phyloP scores from a whole-genome alignment of 2,113 vertebrate species.

The Tetrao urogallus region DNA sequence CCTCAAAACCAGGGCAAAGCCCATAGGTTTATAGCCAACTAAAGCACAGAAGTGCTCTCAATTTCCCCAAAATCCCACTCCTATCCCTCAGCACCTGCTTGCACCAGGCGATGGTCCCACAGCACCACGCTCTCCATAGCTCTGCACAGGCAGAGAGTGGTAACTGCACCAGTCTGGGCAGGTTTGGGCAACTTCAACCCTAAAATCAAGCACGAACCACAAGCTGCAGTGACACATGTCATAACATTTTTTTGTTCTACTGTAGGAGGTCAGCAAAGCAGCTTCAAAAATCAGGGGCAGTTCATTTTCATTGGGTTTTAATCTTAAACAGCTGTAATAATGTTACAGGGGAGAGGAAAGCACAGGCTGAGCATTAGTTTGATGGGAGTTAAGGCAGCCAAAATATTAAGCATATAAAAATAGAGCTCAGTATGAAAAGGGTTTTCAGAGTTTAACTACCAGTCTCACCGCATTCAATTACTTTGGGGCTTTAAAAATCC shows the following conservation, averaged over 20 bases:
- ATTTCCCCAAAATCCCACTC: not conserved
- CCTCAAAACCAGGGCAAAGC: not conserved
- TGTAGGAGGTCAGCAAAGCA: slow-evolving; percentile 13
- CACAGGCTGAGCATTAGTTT: not conserved
- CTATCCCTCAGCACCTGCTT: not conserved
- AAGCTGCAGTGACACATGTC: not conserved
- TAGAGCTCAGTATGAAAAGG: slow-evolving; percentile 17
- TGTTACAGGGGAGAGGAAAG: slow-evolving; percentile 13
- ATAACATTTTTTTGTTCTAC: slow-evolving; percentile 21
- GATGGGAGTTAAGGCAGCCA: slow-evolving; percentile 15
- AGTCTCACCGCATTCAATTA: not conserved
- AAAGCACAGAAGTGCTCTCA: not conserved
- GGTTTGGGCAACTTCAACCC: not conserved
- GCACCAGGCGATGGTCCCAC: not conserved
- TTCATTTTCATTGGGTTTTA: slow-evolving; percentile 45
- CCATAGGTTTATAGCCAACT: not conserved
- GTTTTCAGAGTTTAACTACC: slow-evolving; percentile 10
- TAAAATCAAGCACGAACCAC: not conserved
- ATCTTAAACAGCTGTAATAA: slow-evolving; percentile 52
- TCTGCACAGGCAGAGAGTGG: rapidly evolving
- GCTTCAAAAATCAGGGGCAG: slow-evolving; percentile 31
- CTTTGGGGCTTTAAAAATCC: not conserved
- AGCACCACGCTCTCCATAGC: not conserved
- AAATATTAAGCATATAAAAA: slow-evolving; percentile 43
- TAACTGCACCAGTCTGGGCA: not conserved